phyloP scores from a whole-genome alignment of 2,113 vertebrate genomes.

The Phrynosoma blainvillii region DNA sequence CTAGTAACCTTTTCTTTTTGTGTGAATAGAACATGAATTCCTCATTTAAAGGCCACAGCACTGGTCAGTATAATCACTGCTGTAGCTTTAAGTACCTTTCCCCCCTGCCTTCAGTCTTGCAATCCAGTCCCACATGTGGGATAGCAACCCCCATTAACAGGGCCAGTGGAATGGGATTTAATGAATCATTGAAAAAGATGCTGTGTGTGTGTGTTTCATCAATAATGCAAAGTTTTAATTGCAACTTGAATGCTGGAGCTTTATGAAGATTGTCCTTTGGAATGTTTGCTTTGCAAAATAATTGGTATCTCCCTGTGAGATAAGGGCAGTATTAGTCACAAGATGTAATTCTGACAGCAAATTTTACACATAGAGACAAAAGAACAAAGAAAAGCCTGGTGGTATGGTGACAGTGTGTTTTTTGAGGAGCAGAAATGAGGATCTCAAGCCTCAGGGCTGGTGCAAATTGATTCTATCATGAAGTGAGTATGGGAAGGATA shows the following conservation, averaged over 20 bases:
- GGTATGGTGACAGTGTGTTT: background rate
- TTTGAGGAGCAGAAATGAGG: background rate
- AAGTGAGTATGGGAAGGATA: accelerated
- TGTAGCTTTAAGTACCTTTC: background rate
- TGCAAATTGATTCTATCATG: background rate
- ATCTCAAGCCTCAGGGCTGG: background rate
- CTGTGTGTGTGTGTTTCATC: constrained; percentile 15
- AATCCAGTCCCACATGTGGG: background rate
- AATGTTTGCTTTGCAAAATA: constrained; percentile 38
- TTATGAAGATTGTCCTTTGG: constrained; percentile 37
- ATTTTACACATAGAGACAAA: constrained; percentile 15
- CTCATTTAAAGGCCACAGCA: background rate
- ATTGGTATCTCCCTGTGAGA: constrained; percentile 27
- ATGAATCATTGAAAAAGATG: constrained; percentile 64
- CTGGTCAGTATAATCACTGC: background rate
- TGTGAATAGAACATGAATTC: background rate
- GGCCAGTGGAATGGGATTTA: constrained; percentile 76
- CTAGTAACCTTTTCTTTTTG: background rate
- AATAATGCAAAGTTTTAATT: constrained; percentile 49
- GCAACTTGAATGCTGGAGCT: constrained; percentile 40
- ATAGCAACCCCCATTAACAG: constrained; percentile 51
- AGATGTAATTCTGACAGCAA: constrained; percentile 16
- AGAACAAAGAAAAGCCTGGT: background rate
- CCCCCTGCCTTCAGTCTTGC: background rate
- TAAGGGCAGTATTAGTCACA: background rate